Percentiles rank a stretch among this genome's conserved stretches.
Evolutionary conservation across 2,797 vertebrate genomes (phyloP).

Genomic region (Acipenser ruthenus): DNA sequence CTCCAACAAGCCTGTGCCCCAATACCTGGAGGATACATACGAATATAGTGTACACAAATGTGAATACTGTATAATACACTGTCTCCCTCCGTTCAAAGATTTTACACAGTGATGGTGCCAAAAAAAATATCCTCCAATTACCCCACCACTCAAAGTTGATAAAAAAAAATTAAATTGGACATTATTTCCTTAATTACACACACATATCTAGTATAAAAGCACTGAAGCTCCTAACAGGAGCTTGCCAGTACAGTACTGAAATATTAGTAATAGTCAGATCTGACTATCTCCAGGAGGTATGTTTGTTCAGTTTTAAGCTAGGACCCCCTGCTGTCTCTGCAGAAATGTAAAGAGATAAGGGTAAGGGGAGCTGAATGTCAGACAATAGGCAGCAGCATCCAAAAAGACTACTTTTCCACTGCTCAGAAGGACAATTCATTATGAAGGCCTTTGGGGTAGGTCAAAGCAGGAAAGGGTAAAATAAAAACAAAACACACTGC

Average conservation of each 20-base stretch:
- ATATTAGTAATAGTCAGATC: slow-evolving; percentile 32
- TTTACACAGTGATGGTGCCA: no score
- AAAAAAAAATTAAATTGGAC: no score
- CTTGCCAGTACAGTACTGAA: background rate
- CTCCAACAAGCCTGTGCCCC: no score
- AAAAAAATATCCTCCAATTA: no score
- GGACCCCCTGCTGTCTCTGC: slow-evolving; percentile 48
- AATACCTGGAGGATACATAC: no score
- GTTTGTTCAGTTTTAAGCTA: slow-evolving; percentile 44
- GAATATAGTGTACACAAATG: no score
- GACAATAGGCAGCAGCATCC: slow-evolving; percentile 59
- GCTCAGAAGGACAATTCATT: slow-evolving; percentile 76
- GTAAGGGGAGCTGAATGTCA: slow-evolving; percentile 55
- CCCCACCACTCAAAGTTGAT: no score
- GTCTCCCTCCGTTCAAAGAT: no score
- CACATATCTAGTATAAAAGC: no score
- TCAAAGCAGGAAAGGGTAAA: slow-evolving; percentile 42
- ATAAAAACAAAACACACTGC: slow-evolving; percentile 39
- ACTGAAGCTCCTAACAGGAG: background rate
- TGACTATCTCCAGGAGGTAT: no score
- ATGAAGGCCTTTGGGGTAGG: slow-evolving; percentile 76
- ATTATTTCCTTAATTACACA: no score
- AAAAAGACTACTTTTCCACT: slow-evolving; percentile 63
- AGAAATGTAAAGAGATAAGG: slow-evolving; percentile 47
- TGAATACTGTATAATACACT: no score